Conservation (phyloP, 1,140 invertebrate genomes). For the Drosophila littoralis region DNA sequence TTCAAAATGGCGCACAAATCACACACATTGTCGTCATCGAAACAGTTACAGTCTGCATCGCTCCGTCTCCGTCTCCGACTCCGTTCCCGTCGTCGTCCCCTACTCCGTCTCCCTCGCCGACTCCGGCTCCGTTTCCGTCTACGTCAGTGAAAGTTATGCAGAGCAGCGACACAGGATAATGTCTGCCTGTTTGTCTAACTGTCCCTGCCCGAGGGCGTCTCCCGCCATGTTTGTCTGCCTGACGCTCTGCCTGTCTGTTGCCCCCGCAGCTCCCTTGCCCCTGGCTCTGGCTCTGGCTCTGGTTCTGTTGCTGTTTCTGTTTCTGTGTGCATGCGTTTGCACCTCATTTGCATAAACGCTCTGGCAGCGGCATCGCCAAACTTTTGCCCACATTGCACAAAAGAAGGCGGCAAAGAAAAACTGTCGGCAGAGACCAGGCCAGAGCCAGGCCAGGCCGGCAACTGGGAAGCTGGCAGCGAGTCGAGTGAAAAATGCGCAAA, state of each 20-base stretch:
- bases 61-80: constrained; percentile 40
- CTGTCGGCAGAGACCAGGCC: constrained; percentile 17
- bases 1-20: constrained; percentile 60
- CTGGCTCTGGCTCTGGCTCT: background rate
- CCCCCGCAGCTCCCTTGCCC: background rate
- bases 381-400: constrained; percentile 81
- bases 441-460: background rate
- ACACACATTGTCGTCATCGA: constrained; percentile 35
- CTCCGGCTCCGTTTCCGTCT: constrained; percentile 3
- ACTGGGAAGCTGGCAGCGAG: constrained; percentile 49
- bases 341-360: constrained; percentile 81
- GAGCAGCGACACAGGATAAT: constrained; percentile 63
- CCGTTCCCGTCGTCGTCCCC: background rate
- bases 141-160: constrained; percentile 73
- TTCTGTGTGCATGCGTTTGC: constrained; percentile 74
- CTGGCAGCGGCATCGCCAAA: constrained; percentile 68
- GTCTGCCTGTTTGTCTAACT: constrained; percentile 70
- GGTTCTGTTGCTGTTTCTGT: constrained; percentile 22
- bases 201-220: constrained; percentile 42
- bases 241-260: constrained; percentile 1
- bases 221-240: constrained; percentile 50
- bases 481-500: constrained; percentile 81
- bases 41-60: constrained; percentile 41
- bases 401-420: constrained; percentile 57
- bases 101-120: background rate